phyloP scores from a whole-genome alignment of 2,797 vertebrate genomes.

The Xenops minutus region DNA sequence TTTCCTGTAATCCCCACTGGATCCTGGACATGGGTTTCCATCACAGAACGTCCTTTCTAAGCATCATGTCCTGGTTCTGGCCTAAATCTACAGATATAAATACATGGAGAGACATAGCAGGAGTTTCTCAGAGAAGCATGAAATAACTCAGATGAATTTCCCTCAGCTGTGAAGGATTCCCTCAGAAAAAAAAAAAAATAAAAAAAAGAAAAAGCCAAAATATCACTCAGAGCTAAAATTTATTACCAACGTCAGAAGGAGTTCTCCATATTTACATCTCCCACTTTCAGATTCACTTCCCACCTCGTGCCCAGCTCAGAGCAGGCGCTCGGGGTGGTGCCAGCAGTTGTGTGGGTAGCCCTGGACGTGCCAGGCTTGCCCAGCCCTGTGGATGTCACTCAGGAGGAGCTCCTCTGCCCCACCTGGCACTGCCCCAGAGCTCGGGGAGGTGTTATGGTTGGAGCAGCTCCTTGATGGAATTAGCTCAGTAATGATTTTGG shows the following conservation, averaged over 20 bases:
- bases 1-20: slow-evolving; percentile 1
- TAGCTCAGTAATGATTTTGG: neutral
- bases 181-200: neutral
- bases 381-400: neutral
- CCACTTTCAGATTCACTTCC: neutral
- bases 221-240: neutral
- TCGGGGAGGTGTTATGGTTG: neutral
- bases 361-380: neutral
- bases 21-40: neutral
- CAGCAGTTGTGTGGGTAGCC: neutral
- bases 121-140: neutral
- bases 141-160: neutral
- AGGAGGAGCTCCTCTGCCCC: neutral
- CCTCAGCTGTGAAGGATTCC: neutral
- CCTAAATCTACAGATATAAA: neutral
- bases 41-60: neutral
- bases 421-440: neutral
- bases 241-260: neutral
- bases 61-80: neutral
- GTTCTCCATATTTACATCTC: neutral
- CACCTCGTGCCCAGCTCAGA: neutral
- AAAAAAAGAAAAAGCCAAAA: neutral
- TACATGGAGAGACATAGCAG: neutral
- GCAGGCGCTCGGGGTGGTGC: neutral
- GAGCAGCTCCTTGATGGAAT: neutral